Evolutionary conservation across 2,888 invertebrate species (phyloP).

Genomic region (Panzeria rudis): DNA sequence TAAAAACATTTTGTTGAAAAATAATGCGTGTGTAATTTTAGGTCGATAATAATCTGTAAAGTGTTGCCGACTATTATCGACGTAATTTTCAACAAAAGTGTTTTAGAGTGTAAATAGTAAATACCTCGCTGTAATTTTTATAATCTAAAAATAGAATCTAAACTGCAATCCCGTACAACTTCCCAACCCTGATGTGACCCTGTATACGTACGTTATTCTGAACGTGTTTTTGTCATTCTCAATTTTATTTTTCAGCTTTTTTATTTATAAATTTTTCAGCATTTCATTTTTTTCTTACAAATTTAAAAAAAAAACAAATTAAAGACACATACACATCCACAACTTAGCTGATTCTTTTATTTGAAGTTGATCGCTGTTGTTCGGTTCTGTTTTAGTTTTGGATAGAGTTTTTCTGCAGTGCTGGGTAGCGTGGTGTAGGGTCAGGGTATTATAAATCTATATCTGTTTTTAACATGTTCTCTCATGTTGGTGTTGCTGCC

Average conservation of each 20-base stretch:
- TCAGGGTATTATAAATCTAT: conserved; percentile 68
- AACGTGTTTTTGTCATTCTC: conserved; percentile 64
- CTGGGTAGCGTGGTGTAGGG: conserved; percentile 48
- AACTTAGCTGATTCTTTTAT: conserved; percentile 7
- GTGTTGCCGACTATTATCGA: no score
- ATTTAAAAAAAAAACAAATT: background rate
- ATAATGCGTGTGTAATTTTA: no score
- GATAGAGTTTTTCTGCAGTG: background rate
- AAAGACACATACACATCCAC: background rate
- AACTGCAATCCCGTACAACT: no score
- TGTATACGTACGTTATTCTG: conserved; percentile 7
- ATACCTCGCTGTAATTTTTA: no score
- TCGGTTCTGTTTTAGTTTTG: background rate
- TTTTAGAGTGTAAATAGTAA: no score
- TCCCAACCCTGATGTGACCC: conserved; percentile 5
- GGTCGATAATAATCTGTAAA: no score
- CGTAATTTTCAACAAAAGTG: no score
- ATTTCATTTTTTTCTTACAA: conserved; percentile 16
- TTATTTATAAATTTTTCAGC: conserved; percentile 33
- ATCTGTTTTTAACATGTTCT: conserved; percentile 53
- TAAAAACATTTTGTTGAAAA: no score
- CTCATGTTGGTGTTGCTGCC: background rate
- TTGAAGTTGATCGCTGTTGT: conserved; percentile 23
- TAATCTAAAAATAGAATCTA: no score
- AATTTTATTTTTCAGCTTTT: conserved; percentile 55